Base-by-base conservation (phyloP, 2,113 vertebrate genomes). In the Phalacrocorax brasilianus region DNA sequence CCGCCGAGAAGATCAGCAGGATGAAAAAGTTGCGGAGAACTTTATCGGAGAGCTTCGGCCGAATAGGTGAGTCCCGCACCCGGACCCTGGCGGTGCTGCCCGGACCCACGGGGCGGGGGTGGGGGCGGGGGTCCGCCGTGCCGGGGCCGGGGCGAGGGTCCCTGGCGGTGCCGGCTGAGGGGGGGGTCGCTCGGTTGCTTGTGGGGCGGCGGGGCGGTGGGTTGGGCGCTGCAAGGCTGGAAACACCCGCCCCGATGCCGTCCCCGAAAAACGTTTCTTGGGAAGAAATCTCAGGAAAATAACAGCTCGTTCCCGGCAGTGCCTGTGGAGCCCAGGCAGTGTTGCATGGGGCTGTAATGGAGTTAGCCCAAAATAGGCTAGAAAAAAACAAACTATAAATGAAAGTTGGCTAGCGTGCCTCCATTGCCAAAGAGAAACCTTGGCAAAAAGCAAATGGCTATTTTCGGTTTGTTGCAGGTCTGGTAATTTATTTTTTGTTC, bases 21-120 rank as follows among this genome's bases (percentile, higher is more conserved):
- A 99, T 99, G 99, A 99, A 99, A 98, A 99, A 99, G 99, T 99
- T 99, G 97, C 97, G 99, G 95, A 98, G 99, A 99, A 99, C 99
- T 99, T 99, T 99, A 94, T 99, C 99, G 8, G 99, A 99, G 98
- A 99, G 99, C 98, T 99, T 99, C 98, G 98, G 99, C 90, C 98
- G 99, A 71, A 98, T 99, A 23, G 99, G 99, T 99, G 97, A 99
- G 99, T 96, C 14, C 68, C 8, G 66, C 30, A 21, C 19, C 35
- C 40, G 33, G 40, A 18, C 21, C 44, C 68, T 24, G 47, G 0
- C 10, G 49, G 80, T 21, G 44, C 56, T 76, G 77, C 47, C 45
- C 68, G 56, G 53, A 2, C 12, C 53, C 50, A 12, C 42, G 42
- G 42, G 42, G 42, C 27, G 14, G 44, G 14, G 38, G 38, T 9